phyloP scores from a whole-genome alignment of 2,113 vertebrate species.

The Chaetura pelagica region DNA sequence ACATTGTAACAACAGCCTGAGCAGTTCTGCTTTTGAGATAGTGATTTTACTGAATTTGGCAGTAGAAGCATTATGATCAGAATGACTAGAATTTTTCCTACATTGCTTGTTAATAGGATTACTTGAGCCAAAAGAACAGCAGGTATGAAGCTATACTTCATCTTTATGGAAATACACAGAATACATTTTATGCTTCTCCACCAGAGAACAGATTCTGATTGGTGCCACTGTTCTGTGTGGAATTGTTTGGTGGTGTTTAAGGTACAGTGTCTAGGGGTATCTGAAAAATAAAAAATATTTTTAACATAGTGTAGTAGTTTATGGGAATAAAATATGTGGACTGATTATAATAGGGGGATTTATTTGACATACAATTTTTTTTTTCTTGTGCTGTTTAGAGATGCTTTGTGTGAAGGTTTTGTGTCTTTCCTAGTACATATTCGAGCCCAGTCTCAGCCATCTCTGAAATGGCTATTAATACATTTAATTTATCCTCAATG shows the following conservation, averaged over 20 bases:
- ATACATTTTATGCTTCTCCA: not conserved
- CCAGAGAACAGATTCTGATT: not conserved
- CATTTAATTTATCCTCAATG: not conserved
- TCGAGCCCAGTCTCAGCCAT: not conserved
- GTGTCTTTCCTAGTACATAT: not conserved
- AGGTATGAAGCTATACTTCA: not conserved
- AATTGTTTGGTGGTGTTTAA: not conserved
- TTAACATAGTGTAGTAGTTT: not conserved
- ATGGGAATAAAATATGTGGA: not conserved
- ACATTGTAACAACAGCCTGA: not conserved
- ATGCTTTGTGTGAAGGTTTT: not conserved
- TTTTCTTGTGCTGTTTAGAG: not conserved
- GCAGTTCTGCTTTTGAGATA: not conserved
- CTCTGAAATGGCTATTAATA: not conserved
- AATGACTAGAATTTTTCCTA: not conserved
- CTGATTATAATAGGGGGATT: not conserved
- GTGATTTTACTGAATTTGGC: not conserved
- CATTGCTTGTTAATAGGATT: not conserved
- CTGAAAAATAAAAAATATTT: not conserved
- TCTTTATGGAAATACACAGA: not conserved
- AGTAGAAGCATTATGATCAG: not conserved
- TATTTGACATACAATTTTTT: not conserved
- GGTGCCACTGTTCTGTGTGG: not conserved
- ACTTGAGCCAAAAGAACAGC: not conserved
- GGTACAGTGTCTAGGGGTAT: not conserved